These are phyloP conservation scores for Toxotes jaculatrix DNA, from an alignment of 2,113 vertebrate species.

Conservation along the genomic window DNA sequence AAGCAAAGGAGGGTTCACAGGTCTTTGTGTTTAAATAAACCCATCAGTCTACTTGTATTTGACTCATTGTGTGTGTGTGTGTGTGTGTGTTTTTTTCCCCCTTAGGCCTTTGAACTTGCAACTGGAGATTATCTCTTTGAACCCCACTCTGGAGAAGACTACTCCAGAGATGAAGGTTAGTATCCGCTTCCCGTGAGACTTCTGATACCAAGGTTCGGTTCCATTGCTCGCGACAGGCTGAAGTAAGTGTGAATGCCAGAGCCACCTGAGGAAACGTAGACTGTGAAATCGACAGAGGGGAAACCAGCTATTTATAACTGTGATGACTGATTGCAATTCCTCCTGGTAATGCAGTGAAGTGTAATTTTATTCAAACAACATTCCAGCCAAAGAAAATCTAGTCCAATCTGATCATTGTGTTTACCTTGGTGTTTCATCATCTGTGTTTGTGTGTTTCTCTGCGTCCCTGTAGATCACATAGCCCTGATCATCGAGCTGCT, in stretches of 20 bases:
- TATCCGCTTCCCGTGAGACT: slow-evolving; percentile 70
- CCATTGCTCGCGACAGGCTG: not conserved
- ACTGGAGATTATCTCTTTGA: slow-evolving; percentile 98
- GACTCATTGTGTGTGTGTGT: not conserved
- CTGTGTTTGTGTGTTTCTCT: slow-evolving; percentile 51
- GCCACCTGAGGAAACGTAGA: not conserved
- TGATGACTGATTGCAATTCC: not conserved
- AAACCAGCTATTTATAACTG: not conserved
- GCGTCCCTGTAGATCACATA: slow-evolving; percentile 90
- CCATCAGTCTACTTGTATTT: not conserved
- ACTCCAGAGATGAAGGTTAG: slow-evolving; percentile 96
- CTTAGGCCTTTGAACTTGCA: slow-evolving; percentile 94
- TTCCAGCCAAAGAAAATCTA: not conserved
- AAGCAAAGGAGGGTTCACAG: not conserved
- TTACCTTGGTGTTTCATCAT: not conserved
- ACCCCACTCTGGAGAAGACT: slow-evolving; percentile 96
- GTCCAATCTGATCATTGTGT: not conserved
- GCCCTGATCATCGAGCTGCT: slow-evolving; percentile 98
- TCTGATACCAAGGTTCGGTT: not conserved
- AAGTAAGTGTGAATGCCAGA: not conserved
- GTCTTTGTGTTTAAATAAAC: not conserved
- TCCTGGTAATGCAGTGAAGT: too few species aligned
- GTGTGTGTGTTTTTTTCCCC: not conserved
- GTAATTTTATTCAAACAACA: not conserved
- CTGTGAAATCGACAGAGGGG: too few species aligned